Base-by-base conservation (phyloP, 2,797 vertebrate species). In the Carduelis carduelis region DNA sequence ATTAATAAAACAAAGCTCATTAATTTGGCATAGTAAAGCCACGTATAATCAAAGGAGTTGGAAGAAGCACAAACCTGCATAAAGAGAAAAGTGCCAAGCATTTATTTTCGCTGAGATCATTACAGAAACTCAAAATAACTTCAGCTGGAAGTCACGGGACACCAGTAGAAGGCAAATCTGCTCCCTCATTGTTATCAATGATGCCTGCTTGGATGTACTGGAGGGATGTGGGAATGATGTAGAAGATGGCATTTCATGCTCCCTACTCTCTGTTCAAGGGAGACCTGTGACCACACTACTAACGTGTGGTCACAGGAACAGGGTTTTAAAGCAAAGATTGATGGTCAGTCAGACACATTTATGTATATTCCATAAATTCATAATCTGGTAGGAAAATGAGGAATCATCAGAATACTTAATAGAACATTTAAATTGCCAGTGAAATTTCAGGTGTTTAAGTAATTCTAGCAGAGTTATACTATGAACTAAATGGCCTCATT, bases 401-500 rank as follows among this genome's bases (percentile, higher is more conserved):
- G 39, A 79, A 68, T 93, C 41, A 57, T 89, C 84, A 77, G 60
- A 77, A 80, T 85, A 83, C 22, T 89, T 90, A 85, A 79, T 60
- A 39, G 53, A 83, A 53, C 63, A 64, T 52, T 92, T 90, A 92
- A 90, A 94, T 80, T 93, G 52, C 60, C 35, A 49, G 44, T 82
- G 68, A 59, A 90, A 84, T 44, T 92, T 92, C 49, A 89, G 53
- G 37, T 85, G 30, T 83, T 66, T 80, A 60, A 80, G 71, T 74
- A 94, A 70, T 77, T 95, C 59, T 91, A 83, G 35, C 34, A 57
- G 41, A 83, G 32, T 74, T 82, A 57, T 53, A 81, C 24, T 79
- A 5, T 76, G 30, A 91, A 90, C 75, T 89, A 89, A 97, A 83
- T 47, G 53, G 30, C 44, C 66, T 94, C 69, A 78, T 93, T 93